A percentile compares a stretch with the other conserved stretches of the same genome.
Evolutionary conservation across 1,140 invertebrate genomes (phyloP).

Genomic region (Temnothorax nylanderi): DNA sequence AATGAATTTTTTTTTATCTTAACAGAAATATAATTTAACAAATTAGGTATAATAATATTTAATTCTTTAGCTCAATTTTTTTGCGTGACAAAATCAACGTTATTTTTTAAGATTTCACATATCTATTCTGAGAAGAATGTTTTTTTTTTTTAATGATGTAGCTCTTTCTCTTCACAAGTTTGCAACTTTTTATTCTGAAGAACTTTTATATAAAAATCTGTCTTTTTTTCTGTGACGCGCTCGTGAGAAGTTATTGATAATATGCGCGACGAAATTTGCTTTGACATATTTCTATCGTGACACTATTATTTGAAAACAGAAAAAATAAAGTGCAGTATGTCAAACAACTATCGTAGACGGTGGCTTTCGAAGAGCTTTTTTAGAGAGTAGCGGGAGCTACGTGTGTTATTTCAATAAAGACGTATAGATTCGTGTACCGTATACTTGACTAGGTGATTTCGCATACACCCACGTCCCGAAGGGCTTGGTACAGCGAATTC

Average conservation of each 20-base stretch:
- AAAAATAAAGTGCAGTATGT: neutral
- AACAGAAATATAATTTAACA: neutral
- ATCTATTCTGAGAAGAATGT: neutral
- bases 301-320: slow-evolving; percentile 33
- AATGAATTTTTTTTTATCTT: neutral
- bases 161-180: neutral
- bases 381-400: slow-evolving; percentile 1
- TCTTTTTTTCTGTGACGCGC: neutral
- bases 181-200: neutral
- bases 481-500: slow-evolving; percentile 31
- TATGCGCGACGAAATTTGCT: neutral
- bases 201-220: neutral
- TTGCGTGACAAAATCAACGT: neutral
- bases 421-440: slow-evolving; percentile 39
- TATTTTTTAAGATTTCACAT: neutral
- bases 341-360: slow-evolving; percentile 17
- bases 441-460: slow-evolving; percentile 26
- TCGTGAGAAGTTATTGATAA: neutral
- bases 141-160: neutral
- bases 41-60: neutral
- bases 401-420: slow-evolving; percentile 70
- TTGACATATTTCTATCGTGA: neutral
- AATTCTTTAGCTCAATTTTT: neutral
- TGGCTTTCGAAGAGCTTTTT: slow-evolving; percentile 23
- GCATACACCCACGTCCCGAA: slow-evolving; percentile 2